Percentiles rank a stretch among this genome's conserved stretches.
Evolutionary conservation across 2,888 invertebrate species (phyloP).

Genomic region (Molorchus minor): DNA sequence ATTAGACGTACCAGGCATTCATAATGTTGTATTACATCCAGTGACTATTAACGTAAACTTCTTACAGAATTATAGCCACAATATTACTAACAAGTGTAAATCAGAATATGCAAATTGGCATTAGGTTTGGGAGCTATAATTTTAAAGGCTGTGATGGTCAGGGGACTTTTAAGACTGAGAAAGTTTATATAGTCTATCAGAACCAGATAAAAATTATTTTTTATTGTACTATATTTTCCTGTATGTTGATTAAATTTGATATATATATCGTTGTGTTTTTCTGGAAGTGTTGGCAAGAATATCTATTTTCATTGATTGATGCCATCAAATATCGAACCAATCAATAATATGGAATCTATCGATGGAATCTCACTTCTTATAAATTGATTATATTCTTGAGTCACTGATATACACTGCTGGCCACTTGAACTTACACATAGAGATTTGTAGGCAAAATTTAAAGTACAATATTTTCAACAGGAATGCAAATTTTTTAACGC

Average conservation of each 20-base stretch:
- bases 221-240: constrained; percentile 20
- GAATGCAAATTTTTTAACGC: too few species aligned
- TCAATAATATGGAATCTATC: too few species aligned
- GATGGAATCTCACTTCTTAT: too few species aligned
- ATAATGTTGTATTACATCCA: constrained; percentile 78
- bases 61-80: constrained; percentile 47
- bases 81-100: constrained; percentile 44
- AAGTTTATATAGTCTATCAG: constrained; percentile 43
- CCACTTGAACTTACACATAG: too few species aligned
- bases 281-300: too few species aligned
- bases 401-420: too few species aligned
- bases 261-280: constrained; percentile 3
- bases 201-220: constrained; percentile 39
- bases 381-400: too few species aligned
- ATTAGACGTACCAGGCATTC: constrained; percentile 67
- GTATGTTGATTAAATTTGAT: neutral
- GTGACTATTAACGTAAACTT: constrained; percentile 92
- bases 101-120: constrained; percentile 43
- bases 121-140: constrained; percentile 23
- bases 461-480: too few species aligned
- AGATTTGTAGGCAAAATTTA: too few species aligned
- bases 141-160: constrained; percentile 56
- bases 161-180: constrained; percentile 55
- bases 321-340: too few species aligned
- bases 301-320: too few species aligned